Percentiles rank a stretch among this genome's conserved stretches.
Evolutionary conservation across 2,888 invertebrate species (phyloP).

Genomic region (Drosophila meridiana): DNA sequence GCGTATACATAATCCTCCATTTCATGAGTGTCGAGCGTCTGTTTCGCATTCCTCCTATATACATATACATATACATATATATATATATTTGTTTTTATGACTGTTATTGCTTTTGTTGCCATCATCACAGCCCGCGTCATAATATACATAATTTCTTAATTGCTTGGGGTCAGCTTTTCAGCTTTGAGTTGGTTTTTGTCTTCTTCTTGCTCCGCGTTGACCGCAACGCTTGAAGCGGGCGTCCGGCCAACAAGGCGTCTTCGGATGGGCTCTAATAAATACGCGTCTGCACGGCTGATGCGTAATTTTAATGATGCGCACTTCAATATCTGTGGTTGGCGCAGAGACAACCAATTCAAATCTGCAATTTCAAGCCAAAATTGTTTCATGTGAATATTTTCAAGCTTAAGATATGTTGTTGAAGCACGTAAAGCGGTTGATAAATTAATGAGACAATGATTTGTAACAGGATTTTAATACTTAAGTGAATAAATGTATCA

Average conservation of each 20-base stretch:
- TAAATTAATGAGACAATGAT: neutral
- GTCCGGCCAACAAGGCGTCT: neutral
- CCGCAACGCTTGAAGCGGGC: conserved; percentile 1
- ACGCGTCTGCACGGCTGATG: neutral
- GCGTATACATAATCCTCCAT: conserved; percentile 73
- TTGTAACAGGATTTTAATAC: neutral
- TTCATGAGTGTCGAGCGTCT: conserved; percentile 28
- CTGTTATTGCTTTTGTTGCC: conserved; percentile 52
- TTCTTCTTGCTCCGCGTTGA: neutral
- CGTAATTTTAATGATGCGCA: conserved; percentile 10
- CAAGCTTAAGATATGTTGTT: neutral
- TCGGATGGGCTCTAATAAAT: neutral
- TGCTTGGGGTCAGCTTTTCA: conserved; percentile 71
- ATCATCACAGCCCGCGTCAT: conserved; percentile 63
- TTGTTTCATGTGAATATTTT: neutral
- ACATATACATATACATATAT: conserved; percentile 7
- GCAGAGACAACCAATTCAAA: neutral
- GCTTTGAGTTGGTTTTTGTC: conserved; percentile 29
- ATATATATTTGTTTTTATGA: conserved; percentile 15
- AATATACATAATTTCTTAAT: conserved; percentile 78
- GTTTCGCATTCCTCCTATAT: conserved; percentile 50
- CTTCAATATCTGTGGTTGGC: conserved; percentile 3
- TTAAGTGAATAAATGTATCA: too few relatives aligned
- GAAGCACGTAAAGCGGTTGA: neutral
- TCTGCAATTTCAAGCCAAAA: conserved; percentile 8